Base-by-base conservation (phyloP, 2,888 invertebrate species). In the Rhimphoctona megacephalus region DNA sequence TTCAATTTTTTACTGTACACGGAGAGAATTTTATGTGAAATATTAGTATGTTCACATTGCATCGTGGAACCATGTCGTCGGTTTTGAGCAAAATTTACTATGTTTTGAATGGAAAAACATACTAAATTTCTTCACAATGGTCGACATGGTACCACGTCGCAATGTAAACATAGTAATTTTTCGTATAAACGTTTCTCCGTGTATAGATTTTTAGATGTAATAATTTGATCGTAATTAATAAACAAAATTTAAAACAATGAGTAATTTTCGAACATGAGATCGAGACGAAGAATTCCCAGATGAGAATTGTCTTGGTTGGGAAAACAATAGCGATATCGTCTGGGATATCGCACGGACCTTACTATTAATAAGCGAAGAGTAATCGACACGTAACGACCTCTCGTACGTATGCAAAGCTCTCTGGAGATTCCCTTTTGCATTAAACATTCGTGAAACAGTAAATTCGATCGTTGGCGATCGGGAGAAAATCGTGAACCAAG, bases 311-410 rank as follows among this genome's bases (percentile, higher is more conserved):
- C 57, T 36, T 49, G 66, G 64, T 17, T 79, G 54, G 91, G 92
- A 92, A 92, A 93, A 92, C 92, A 93, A 92, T 91, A 88, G 89
- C 89, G 93, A 93, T 93, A 91, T 88, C 78, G 79, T 85, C 69
- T 11, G 88, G 87, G 89, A 89, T 92, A 89, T 91, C 90, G 89
- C 69, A 67, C 90, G 91, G 90, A 90, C 89, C 89, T 89, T 90
- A 90, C 93, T 93, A 92, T 93, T 92, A 92, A 93, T 93, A 92
- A 91, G 89, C 87, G 89, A 90, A 91, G 90, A 91, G 89, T 90
- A 91, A 91, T 93, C 92, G 92, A 92, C 91, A 92, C 89, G 90
- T 87, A 90, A 89, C 90, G 90, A 90, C 89, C 90, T 91, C 87
- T 87, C 85, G 81, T 72, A 67, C 72, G 61, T 66, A 72, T 52